Conservation (phyloP, 30 jellyfish, hydroid and myxozoan species). For the Cassiopea andromeda region DNA sequence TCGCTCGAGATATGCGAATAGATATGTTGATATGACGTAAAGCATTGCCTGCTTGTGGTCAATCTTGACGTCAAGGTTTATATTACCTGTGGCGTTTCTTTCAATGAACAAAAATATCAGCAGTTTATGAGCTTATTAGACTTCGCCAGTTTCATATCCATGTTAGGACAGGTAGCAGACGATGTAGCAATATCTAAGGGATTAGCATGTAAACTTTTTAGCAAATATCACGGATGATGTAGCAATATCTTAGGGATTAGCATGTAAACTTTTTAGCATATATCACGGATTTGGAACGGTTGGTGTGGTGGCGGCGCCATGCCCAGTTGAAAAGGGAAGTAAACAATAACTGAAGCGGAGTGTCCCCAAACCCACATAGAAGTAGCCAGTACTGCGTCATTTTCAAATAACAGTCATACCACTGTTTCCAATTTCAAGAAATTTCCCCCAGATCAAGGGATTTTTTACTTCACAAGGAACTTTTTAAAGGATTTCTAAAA, state of each 20-base stretch:
- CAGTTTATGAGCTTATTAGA: background rate
- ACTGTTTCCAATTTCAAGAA: no score
- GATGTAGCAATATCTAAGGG: background rate
- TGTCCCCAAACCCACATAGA: no score
- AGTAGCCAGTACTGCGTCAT: no score
- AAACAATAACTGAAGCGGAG: no score
- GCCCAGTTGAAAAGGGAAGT: no score
- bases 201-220: background rate
- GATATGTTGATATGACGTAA: background rate
- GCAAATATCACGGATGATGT: background rate
- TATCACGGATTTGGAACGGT: background rate
- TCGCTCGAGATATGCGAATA: background rate
- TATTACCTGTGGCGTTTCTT: slow-evolving; percentile 4
- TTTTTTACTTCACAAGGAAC: no score
- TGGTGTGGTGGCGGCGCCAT: no score
- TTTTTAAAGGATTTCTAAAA: no score
- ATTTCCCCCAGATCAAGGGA: no score
- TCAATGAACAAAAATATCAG: background rate
- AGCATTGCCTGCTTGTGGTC: slow-evolving; percentile 16
- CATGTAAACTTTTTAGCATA: background rate
- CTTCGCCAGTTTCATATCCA: background rate
- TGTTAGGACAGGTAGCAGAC: background rate
- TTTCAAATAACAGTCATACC: no score
- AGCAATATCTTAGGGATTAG: background rate
- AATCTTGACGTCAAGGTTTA: background rate